These are phyloP conservation scores for Mongoloraphidia duomilia DNA, from an alignment of 2,888 invertebrate genomes.

Conservation along the genomic window DNA sequence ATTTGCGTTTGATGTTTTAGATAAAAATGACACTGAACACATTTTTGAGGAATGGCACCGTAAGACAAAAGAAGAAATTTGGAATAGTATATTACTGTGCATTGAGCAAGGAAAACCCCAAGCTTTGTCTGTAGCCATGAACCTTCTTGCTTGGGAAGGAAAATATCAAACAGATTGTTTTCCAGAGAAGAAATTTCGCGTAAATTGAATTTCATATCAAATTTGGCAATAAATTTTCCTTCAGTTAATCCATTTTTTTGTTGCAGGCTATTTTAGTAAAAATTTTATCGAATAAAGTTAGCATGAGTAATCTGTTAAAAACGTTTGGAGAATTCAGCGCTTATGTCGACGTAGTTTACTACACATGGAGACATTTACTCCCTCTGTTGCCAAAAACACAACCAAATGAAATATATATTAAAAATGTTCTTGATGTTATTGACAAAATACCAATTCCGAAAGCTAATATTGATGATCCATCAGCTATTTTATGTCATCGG, in stretches of 20 bases:
- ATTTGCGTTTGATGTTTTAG: too few species aligned
- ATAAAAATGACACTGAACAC: conserved; percentile 40
- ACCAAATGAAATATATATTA: conserved; percentile 38
- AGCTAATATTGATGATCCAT: conserved; percentile 28
- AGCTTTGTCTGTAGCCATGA: conserved; percentile 58
- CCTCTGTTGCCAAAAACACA: conserved; percentile 40
- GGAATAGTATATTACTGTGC: conserved; percentile 40
- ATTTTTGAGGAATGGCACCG: conserved; percentile 54
- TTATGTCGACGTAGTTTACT: conserved; percentile 61
- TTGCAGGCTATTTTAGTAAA: conserved; percentile 46
- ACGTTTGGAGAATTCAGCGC: conserved; percentile 61
- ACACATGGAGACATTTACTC: conserved; percentile 48
- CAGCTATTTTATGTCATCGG: too few species aligned
- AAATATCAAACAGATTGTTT: conserved; percentile 52
- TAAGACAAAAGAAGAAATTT: conserved; percentile 52
- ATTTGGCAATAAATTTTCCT: too few species aligned
- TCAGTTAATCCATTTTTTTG: not conserved
- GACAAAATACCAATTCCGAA: conserved; percentile 38
- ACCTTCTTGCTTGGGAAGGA: conserved; percentile 57
- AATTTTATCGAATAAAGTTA: conserved; percentile 44
- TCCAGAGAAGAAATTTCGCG: conserved; percentile 50
- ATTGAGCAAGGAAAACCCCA: conserved; percentile 27
- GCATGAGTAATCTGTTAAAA: conserved; percentile 44
- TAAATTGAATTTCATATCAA: conserved; percentile 16
- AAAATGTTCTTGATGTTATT: conserved; percentile 48